A percentile compares a stretch with the other conserved stretches of the same genome.
Conservation (phyloP, 2,797 vertebrate genomes). For the Valencia hispanica region DNA sequence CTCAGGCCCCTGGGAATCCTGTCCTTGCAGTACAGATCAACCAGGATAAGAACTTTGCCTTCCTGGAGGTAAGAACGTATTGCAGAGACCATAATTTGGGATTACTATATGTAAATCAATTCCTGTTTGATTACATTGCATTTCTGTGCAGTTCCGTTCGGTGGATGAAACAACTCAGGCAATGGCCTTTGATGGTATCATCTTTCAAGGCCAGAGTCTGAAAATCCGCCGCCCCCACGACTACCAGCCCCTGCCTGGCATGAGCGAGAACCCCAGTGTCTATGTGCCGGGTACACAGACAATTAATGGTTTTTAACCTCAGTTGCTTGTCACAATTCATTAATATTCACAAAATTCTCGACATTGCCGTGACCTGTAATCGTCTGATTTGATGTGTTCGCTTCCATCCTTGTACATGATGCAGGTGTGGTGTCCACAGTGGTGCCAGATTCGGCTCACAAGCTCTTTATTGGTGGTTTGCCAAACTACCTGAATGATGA, state of each 20-base stretch:
- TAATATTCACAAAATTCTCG: constrained; percentile 1
- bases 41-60: constrained; percentile 97
- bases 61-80: constrained; percentile 85
- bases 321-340: constrained; percentile 54
- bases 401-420: constrained; percentile 12
- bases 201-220: constrained; percentile 94
- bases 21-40: constrained; percentile 96
- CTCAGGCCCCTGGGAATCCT: constrained; percentile 92
- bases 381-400: constrained; percentile 10
- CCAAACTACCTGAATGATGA: constrained; percentile 96
- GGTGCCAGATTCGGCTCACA: constrained; percentile 94
- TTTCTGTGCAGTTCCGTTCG: constrained; percentile 86
- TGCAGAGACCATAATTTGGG: background rate
- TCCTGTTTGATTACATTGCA: background rate
- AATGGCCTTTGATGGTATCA: constrained; percentile 95
- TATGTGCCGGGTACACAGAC: constrained; percentile 90
- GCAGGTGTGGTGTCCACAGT: constrained; percentile 94
- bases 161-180: constrained; percentile 96
- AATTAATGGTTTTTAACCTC: constrained; percentile 74
- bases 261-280: constrained; percentile 94
- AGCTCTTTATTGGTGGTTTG: constrained; percentile 93
- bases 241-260: constrained; percentile 92
- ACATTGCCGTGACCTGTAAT: background rate
- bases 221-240: constrained; percentile 94
- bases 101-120: background rate